Percentiles rank a stretch among this genome's conserved stretches.
These are phyloP conservation scores for Halcyon smyrnensis DNA, from an alignment of 2,797 vertebrate genomes.

Conservation along the genomic window DNA sequence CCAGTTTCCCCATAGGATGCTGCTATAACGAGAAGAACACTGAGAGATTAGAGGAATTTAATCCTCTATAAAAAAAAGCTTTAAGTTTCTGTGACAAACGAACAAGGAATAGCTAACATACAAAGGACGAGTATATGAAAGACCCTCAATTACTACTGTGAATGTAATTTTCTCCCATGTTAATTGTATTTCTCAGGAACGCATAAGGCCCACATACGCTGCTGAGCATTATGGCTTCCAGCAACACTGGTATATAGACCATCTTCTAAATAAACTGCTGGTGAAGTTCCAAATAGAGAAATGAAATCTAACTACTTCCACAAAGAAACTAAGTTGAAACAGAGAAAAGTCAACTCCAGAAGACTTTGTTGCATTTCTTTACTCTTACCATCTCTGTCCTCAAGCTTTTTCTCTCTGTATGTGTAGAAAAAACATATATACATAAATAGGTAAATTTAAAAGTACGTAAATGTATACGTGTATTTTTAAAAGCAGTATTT, in stretches of 20 bases:
- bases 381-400: background rate
- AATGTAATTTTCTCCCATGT: slow-evolving; percentile 36
- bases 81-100: slow-evolving; percentile 3
- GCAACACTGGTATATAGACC: background rate
- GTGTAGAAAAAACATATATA: background rate
- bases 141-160: background rate
- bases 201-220: background rate
- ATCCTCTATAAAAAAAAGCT: slow-evolving; percentile 4
- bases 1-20: background rate
- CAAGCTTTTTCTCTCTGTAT: background rate
- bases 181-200: slow-evolving; percentile 17
- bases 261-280: background rate
- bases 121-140: background rate
- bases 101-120: background rate
- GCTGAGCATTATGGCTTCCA: slow-evolving; percentile 11
- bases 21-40: background rate
- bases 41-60: background rate
- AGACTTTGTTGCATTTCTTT: background rate
- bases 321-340: background rate
- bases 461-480: background rate
- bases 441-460: background rate
- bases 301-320: background rate
- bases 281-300: background rate
- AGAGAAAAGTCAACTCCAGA: background rate
- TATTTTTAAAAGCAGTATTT: background rate